Evolutionary conservation across 2,888 invertebrate species (phyloP).

Genomic region (Lasius fuliginosus): DNA sequence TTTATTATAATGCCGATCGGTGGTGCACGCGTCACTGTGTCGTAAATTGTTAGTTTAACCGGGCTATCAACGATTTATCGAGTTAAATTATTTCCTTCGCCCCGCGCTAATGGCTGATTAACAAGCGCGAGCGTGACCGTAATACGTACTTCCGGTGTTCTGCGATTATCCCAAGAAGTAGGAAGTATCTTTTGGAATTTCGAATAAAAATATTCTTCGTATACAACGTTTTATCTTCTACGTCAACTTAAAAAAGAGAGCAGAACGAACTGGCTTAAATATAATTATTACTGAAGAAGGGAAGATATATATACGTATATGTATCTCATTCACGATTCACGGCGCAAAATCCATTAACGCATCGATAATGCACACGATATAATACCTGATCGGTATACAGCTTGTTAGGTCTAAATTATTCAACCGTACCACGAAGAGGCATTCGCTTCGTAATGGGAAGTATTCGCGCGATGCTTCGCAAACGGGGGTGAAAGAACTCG

Average conservation of each 20-base stretch:
- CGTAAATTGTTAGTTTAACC: slow-evolving; percentile 42
- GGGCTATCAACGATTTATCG: slow-evolving; percentile 3
- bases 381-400: slow-evolving; percentile 39
- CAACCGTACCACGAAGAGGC: slow-evolving; percentile 27
- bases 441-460: slow-evolving; percentile 37
- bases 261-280: neutral
- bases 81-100: slow-evolving; percentile 40
- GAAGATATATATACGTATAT: neutral
- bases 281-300: neutral
- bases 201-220: neutral
- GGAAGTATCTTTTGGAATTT: neutral
- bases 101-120: slow-evolving; percentile 17
- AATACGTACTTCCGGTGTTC: neutral
- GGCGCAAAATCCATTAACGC: neutral
- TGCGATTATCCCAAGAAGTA: neutral
- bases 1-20: slow-evolving; percentile 33
- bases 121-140: neutral
- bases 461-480: slow-evolving; percentile 19
- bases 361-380: neutral
- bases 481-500: slow-evolving; percentile 64
- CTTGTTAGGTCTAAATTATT: slow-evolving; percentile 37
- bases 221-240: neutral
- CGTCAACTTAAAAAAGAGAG: neutral
- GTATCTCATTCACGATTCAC: neutral
- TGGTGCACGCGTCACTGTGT: slow-evolving; percentile 8